Base-by-base conservation (phyloP, 1,140 invertebrate genomes). In the Microplitis mediator region DNA sequence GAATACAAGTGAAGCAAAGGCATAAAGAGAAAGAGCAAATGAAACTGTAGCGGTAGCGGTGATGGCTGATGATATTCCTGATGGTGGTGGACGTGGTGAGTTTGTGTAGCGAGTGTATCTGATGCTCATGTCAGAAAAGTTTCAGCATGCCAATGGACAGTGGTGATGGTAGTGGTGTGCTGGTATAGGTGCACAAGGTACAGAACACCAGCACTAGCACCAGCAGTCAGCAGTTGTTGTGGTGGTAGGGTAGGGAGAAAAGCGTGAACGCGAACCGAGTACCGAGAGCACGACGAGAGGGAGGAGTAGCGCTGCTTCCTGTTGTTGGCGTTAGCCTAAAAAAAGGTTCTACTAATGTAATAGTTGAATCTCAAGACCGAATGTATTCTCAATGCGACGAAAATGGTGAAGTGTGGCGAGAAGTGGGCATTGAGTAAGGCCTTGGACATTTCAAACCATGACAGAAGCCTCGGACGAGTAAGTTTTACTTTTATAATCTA, bases 391-490 rank as follows among this genome's bases (percentile, higher is more conserved):
- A 83, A 86, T 84, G 83, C 81, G 76, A 85, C 82, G 78, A 88
- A 86, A 87, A 88, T 88, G 86, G 79, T 86, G 84, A 84, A 82
- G 78, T 85, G 77, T 83, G 83, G 79, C 76, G 81, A 75, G 82
- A 82, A 83, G 84, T 84, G 82, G 84, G 80, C 77, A 81, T 84
- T 78, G 82, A 86, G 81, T 87, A 86, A 84, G 82, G 77, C 80
- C 75, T 81, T 83, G 77, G 79, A 80, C 76, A 83, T 80, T 75
- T 81, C 80, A 74, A 86, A 86, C 77, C 82, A 88, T 88, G 87
- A 87, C 86, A 87, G 87, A 88, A 80, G 80, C 84, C 79, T 84
- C 80, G 76, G 87, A 88, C 78, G 86, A 88, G 87, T 88, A 79
- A 88, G 87, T 88, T 81, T 72, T 77, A 45, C 13, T 52, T 66